Base-by-base conservation (phyloP, 1,140 invertebrate species). In the Steinernema khuongi region DNA sequence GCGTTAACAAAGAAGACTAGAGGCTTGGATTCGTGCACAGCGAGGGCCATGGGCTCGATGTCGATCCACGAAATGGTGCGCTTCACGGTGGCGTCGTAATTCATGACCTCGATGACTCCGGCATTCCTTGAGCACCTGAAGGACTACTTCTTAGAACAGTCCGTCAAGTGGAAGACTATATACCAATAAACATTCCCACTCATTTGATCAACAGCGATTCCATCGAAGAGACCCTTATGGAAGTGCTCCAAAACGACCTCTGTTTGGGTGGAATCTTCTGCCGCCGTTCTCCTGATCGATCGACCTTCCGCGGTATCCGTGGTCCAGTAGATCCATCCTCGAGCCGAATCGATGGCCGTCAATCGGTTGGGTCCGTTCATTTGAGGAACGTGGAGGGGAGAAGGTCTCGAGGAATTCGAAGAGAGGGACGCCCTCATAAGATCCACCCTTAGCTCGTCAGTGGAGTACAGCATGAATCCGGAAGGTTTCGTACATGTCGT, bases 291-390 rank as follows among this genome's bases (percentile, higher is more conserved):
- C 50, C 26, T 60, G 22, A 60, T 60, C 7, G 50, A 11, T 26
- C 50, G 50, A 14, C 50, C 50, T 4, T 14, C 14, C 22, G 14
- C 14, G 26, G 14, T 60, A n/a, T 60, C 50, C 7, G 50, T 60
- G 4, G 50, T 60, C 50, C 50, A 60, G 26, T 60, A 60, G 50
- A 60, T 60, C 50, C 50, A 60, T 60, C 50, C 50, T 26, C 50
- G 50, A 7, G 50, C 2, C 4, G 4, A 2, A 22, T 60, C 50
- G 11, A 60, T 26, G 7, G 50, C 50, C 19, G 50, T 22, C 4
- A 60, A 26, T 11, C 50, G 50, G 19, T 60, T 60, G 2, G 26
- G 7, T 4, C 50, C 50, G 11, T 14, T n/a, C 50, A 60, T 60
- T 14, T 60, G 14, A 2, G 50, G 26, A 4, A 60, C 19, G 50